Base-by-base conservation (phyloP, 2,888 invertebrate species). In the Cryptus armator region DNA sequence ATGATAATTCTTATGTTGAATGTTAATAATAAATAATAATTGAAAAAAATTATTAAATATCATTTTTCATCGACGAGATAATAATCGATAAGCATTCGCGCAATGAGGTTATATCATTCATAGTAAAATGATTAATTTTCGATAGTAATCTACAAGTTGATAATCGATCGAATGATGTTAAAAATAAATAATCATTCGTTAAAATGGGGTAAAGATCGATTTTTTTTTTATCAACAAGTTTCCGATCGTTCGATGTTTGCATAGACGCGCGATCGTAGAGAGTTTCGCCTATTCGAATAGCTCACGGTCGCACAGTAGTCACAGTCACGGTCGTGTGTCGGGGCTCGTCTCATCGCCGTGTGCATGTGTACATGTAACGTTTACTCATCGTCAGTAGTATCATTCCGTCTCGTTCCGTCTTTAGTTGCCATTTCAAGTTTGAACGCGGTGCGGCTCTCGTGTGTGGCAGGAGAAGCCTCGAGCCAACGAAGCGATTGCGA, bases 401-500 rank as follows among this genome's bases (percentile, higher is more conserved):
- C 37, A 37, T 37, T 37, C 9, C 24, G 37, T 37, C 66, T 3
- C n/a, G n/a, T 66, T 66, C 37, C 16, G 66, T 53, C 64, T 76
- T 43, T 67, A 62, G 51, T 84, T 81, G 66, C 14, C 84, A 77
- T 81, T 84, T 67, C 62, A 24, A 80, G 59, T 82, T 68, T 51
- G 46, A n/a, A 72, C 71, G 71, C 44, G 74, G 66, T 53, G 56
- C 44, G 12, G 37, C 62, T 48, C 53, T 37, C 53, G 76, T 67
- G 48, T 43, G 44, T 10, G 75, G 59, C 12, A 59, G n/a, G 62
- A 67, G 37, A 67, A 43, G 77, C n/a, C 32, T 7, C 48, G 37
- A 59, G 72, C 81, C 75, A 72, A 56, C 67, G 46, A 67, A 71
- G 48, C 44, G 48, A 83, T 83, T 80, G 81, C 82, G 81, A 70